phyloP scores from a whole-genome alignment of 2,113 vertebrate genomes.

The Bubalus kerabau region DNA sequence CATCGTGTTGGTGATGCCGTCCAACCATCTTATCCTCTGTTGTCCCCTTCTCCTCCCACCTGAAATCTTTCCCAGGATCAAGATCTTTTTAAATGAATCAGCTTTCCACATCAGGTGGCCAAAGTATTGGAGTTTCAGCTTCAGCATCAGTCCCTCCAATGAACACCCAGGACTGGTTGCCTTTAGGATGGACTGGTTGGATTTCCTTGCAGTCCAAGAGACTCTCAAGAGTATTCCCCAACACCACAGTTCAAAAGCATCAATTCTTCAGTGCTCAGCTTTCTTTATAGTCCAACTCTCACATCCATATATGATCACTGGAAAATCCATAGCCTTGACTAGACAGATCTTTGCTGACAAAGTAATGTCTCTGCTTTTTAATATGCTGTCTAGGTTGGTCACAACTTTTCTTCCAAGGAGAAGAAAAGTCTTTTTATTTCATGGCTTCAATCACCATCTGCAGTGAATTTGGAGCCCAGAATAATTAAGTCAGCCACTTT shows the following conservation, averaged over 20 bases:
- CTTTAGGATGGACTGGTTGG: not conserved
- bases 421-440: not conserved
- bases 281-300: not conserved
- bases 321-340: not conserved
- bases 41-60: not conserved
- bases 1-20: not conserved
- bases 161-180: not conserved
- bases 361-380: not conserved
- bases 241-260: not conserved
- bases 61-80: not conserved
- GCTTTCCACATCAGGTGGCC: not conserved
- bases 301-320: not conserved
- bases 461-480: not conserved
- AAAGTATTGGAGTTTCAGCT: not conserved
- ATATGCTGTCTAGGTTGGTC: not conserved
- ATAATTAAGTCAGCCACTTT: not conserved
- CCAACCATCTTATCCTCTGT: not conserved
- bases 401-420: not conserved
- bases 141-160: not conserved
- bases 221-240: not conserved
- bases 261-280: not conserved
- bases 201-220: not conserved
- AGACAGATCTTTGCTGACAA: not conserved
- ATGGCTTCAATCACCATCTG: not conserved
- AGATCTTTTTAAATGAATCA: not conserved